Conservation (phyloP, 1,140 invertebrate species). For the Atta texana region DNA sequence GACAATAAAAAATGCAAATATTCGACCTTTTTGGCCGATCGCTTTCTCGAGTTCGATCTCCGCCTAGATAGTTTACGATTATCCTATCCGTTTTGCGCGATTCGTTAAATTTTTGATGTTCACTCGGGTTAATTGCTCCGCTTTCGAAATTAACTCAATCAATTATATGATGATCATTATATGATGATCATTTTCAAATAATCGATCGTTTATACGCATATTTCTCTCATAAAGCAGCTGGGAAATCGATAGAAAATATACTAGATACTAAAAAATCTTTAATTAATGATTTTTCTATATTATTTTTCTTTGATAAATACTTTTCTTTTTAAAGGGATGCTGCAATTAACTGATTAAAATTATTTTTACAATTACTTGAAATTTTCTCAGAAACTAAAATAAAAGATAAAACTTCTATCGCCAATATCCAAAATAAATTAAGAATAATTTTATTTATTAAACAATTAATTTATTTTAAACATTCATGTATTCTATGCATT, state of each 20-base stretch:
- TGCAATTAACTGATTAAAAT: neutral
- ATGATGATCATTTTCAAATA: conserved; percentile 4
- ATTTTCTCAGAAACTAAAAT: conserved; percentile 16
- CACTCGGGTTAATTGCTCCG: neutral
- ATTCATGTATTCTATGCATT: no score
- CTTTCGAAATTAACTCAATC: conserved; percentile 47
- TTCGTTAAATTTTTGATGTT: conserved; percentile 29
- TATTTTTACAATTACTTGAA: neutral
- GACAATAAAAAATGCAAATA: conserved; percentile 60
- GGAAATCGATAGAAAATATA: neutral
- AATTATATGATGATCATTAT: conserved; percentile 42
- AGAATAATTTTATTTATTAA: neutral
- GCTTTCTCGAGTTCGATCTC: conserved; percentile 52
- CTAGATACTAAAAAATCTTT: neutral
- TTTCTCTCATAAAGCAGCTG: conserved; percentile 14
- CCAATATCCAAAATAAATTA: neutral
- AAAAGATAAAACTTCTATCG: neutral
- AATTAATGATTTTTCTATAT: conserved; percentile 7
- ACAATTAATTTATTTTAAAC: no score
- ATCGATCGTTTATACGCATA: conserved; percentile 21
- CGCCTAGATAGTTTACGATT: conserved; percentile 9
- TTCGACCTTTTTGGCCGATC: conserved; percentile 43
- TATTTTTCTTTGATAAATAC: neutral
- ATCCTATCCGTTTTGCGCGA: neutral
- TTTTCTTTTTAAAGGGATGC: neutral